These are phyloP conservation scores for Phortica magna DNA, from an alignment of 2,888 invertebrate species.

Conservation along the genomic window DNA sequence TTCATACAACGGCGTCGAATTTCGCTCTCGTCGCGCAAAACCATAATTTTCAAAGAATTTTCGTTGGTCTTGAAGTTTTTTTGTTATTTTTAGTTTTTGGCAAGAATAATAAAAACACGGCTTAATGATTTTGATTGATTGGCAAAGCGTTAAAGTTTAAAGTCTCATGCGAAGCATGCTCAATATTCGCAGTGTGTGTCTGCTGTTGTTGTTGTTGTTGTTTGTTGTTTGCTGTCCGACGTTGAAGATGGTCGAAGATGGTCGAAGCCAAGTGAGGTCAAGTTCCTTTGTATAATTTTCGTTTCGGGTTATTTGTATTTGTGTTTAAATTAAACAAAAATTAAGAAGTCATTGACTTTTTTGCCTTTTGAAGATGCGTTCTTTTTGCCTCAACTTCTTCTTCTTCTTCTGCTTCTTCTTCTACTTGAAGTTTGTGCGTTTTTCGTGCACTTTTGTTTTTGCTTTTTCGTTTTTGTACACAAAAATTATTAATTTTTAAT, in stretches of 20 bases:
- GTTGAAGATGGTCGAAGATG: neutral
- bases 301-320: neutral
- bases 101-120: conserved; percentile 8
- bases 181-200: neutral
- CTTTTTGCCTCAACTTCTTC: neutral
- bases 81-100: neutral
- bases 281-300: conserved; percentile 8
- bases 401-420: neutral
- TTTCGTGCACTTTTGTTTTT: neutral
- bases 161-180: conserved; percentile 9
- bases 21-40: neutral
- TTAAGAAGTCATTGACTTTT: conserved; percentile 68
- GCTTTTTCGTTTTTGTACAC: no score
- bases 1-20: neutral
- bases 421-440: conserved; percentile 10
- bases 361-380: neutral
- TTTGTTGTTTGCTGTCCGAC: no score
- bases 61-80: neutral
- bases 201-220: no score
- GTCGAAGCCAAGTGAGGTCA: conserved; percentile 6
- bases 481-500: neutral
- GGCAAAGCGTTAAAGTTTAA: conserved; percentile 34
- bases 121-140: conserved; percentile 62
- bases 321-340: conserved; percentile 55
- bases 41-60: neutral